Evolutionary conservation across 1,140 invertebrate genomes (phyloP), one percentile per base, ranked within the genome.

Genomic region (Pseudomyrmex concolor): DNA sequence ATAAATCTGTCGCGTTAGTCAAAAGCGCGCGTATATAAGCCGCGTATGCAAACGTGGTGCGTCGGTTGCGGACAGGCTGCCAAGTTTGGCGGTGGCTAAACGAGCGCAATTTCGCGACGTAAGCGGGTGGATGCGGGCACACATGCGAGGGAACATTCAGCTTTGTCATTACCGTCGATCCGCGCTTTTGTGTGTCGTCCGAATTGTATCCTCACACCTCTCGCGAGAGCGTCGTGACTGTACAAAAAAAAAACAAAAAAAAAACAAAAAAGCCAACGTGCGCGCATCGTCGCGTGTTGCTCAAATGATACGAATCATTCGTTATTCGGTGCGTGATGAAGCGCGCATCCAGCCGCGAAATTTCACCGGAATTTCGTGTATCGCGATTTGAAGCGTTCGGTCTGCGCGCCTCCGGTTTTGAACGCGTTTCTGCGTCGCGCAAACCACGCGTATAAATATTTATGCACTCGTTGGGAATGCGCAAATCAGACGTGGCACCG

Each of bases 41-140:
- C n/a, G 64, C 19, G 34, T 48, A 57, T 15, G 55, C 51, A 19
- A 60, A 50, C 54, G 67, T 2, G 54, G 12, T 48, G 45, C 64
- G 54, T 45, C 34, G 54, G 4, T 78, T 78, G 76, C 54, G 76
- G 66, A 80, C 76, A 80, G 54, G 66, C 22, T 80, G 76, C 76
- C 76, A 80, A 80, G 76, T 80, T 68, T 60, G 54, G 76, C 50
- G 76, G 45, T n/a, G 22, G 64, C 64, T 80, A 70, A 80, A 80
- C 64, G 54, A 78, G 54, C 66, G 66, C 19, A 25, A 82, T 82
- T 82, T 55, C 60, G 70, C 50, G 51, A 48, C 17, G 62, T n/a
- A 13, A 45, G 17, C 7, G 13, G 22, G 22, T 22, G 51, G 13
- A 9, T 2, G 66, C 10, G 51, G 50, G 34, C 3, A 13, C 25